These are phyloP conservation scores for Apamea monoglypha DNA, from an alignment of 2,888 invertebrate species.

Conservation along the genomic window DNA sequence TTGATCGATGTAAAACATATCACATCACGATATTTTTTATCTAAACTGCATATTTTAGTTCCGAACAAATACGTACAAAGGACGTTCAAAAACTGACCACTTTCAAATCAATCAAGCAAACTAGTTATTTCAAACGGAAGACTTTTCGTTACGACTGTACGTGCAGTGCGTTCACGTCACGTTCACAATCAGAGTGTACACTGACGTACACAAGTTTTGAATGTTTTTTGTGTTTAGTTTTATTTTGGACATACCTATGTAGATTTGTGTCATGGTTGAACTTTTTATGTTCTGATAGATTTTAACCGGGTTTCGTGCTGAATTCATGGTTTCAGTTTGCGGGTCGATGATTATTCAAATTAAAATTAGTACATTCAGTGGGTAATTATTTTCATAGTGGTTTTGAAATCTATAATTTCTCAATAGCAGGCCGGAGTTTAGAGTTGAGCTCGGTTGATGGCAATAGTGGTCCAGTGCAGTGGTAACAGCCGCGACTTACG, in stretches of 20 bases:
- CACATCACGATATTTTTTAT: not conserved
- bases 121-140: constrained; percentile 47
- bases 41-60: not conserved
- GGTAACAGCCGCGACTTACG: too few species aligned
- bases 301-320: not conserved
- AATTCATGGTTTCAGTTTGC: too few species aligned
- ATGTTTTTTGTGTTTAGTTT: constrained; percentile 7
- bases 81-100: constrained; percentile 31
- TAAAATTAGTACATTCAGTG: too few species aligned
- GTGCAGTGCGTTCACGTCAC: constrained; percentile 33
- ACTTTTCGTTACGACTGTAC: constrained; percentile 56
- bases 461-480: too few species aligned
- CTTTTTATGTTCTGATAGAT: not conserved
- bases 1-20: constrained; percentile 7
- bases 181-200: constrained; percentile 37
- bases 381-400: too few species aligned
- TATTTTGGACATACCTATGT: not conserved
- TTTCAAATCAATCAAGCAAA: constrained; percentile 54
- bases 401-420: too few species aligned
- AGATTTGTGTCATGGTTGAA: not conserved
- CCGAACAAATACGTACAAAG: not conserved
- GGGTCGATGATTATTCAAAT: too few species aligned
- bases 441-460: too few species aligned
- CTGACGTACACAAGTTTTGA: constrained; percentile 35
- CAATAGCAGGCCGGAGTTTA: too few species aligned